Conservation (phyloP, 1,140 invertebrate species). For the Forficula auricularia region DNA sequence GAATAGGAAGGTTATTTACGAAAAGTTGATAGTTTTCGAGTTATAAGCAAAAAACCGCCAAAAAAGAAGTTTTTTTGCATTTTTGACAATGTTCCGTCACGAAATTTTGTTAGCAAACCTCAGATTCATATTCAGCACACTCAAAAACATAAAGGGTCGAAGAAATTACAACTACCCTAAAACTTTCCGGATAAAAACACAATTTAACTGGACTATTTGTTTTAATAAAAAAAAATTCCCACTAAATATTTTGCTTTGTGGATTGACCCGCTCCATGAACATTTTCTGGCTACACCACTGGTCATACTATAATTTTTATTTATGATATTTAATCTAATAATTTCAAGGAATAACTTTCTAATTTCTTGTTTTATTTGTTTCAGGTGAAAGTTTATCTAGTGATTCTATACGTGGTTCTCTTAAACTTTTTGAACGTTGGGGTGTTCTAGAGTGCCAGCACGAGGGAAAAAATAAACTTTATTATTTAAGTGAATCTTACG, state of each 20-base stretch:
- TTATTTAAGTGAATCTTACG: constrained; percentile 32
- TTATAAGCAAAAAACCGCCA: too few species aligned
- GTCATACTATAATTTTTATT: constrained; percentile 9
- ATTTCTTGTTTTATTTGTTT: constrained; percentile 18
- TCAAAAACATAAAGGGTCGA: too few species aligned
- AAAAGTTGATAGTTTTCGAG: too few species aligned
- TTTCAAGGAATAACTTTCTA: constrained; percentile 1
- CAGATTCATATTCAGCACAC: too few species aligned
- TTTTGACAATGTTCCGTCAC: not conserved
- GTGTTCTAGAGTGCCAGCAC: constrained; percentile 49
- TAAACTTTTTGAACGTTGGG: constrained; percentile 57
- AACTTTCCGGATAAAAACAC: too few species aligned
- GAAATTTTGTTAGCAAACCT: too few species aligned
- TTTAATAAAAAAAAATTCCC: too few species aligned
- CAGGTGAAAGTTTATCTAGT: constrained; percentile 65
- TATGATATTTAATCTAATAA: constrained; percentile 10
- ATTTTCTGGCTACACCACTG: not conserved
- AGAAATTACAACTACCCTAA: too few species aligned
- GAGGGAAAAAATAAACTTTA: constrained; percentile 35
- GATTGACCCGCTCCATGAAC: constrained; percentile 4
- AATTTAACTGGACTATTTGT: too few species aligned
- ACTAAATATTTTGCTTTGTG: not conserved
- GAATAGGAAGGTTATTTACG: too few species aligned
- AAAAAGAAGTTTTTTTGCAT: too few species aligned
- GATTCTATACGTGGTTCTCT: constrained; percentile 67